phyloP scores from a whole-genome alignment of 2,888 invertebrate species.

The Papilio protenor region DNA sequence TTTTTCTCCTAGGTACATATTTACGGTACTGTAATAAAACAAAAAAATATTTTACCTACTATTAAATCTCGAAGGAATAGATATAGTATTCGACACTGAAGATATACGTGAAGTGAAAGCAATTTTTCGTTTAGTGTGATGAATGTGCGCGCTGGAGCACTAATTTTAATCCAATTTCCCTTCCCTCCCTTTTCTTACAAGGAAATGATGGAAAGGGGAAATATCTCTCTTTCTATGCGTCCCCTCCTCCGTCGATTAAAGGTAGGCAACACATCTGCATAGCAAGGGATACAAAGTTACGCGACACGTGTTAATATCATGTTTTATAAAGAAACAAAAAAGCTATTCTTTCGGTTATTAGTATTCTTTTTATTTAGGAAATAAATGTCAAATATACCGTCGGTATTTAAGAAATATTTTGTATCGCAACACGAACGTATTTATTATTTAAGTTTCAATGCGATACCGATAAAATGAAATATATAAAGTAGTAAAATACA shows the following conservation, averaged over 20 bases:
- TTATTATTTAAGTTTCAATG: conserved; percentile 36
- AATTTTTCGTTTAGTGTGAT: too few species aligned
- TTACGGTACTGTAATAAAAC: neutral
- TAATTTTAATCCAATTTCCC: too few species aligned
- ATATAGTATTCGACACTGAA: too few species aligned
- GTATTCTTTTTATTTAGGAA: neutral
- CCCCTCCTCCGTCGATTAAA: too few species aligned
- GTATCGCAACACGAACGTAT: neutral
- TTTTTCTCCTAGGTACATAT: neutral
- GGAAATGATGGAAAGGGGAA: too few species aligned
- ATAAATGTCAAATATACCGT: conserved; percentile 7
- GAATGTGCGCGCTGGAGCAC: too few species aligned
- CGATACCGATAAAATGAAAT: conserved; percentile 33
- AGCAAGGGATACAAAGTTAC: neutral
- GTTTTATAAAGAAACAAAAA: neutral
- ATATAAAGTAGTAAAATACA: conserved; percentile 33
- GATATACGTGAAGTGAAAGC: too few species aligned
- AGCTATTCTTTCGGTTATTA: neutral
- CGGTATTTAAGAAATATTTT: conserved; percentile 18
- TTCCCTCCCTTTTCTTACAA: too few species aligned
- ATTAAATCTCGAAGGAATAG: neutral
- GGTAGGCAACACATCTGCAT: too few species aligned
- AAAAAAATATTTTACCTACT: neutral
- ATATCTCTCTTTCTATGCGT: too few species aligned
- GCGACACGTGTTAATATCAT: neutral